Evolutionary conservation across 2,113 vertebrate genomes (phyloP).

Genomic region (Etheostoma spectabile): DNA sequence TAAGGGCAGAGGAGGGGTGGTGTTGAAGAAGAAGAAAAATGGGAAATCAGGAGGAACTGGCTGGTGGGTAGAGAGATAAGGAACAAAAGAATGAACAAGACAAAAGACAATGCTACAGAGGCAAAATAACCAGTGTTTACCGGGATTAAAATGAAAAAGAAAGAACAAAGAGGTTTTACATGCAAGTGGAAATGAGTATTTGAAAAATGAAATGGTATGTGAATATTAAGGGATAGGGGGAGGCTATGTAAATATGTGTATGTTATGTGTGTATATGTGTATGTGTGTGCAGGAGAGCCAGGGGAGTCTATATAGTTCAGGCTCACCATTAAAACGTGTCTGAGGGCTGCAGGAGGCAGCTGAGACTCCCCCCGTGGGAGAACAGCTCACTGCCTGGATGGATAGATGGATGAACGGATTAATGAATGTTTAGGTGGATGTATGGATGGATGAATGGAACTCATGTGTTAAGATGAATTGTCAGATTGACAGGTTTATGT

Average conservation of each 20-base stretch:
- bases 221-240: not conserved
- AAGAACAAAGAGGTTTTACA: constrained; percentile 11
- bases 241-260: constrained; percentile 9
- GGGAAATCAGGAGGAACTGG: constrained; percentile 7
- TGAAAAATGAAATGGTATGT: constrained; percentile 15
- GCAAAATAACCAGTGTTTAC: constrained; percentile 38
- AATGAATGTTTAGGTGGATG: not conserved
- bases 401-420: constrained; percentile 48
- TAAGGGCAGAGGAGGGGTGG: not conserved
- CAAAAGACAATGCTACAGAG: not conserved
- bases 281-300: constrained; percentile 37
- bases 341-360: constrained; percentile 68
- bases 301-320: constrained; percentile 49
- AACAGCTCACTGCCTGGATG: constrained; percentile 46
- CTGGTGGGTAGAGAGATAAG: constrained; percentile 16
- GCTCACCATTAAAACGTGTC: constrained; percentile 68
- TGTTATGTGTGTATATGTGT: constrained; percentile 42
- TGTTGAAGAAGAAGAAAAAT: constrained; percentile 9
- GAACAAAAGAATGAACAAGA: constrained; percentile 27
- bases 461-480: too few species aligned
- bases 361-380: constrained; percentile 75
- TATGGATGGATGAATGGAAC: constrained; percentile 32
- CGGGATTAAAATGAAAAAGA: constrained; percentile 6
- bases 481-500: constrained; percentile 33
- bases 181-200: constrained; percentile 1